Base-by-base conservation (phyloP, 1,140 invertebrate genomes). In the Pemphigus obesinymphae region DNA sequence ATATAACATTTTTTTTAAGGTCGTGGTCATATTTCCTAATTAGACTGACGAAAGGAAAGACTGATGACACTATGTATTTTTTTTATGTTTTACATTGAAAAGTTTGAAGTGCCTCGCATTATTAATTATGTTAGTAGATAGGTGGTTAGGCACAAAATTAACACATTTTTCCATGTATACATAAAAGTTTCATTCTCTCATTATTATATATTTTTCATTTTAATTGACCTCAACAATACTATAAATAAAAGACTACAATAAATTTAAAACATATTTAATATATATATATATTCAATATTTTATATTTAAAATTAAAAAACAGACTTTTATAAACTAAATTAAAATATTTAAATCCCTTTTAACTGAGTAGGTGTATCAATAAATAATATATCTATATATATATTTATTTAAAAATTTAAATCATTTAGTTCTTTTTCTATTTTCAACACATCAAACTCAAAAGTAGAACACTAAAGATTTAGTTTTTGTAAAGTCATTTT, bases 21-120 rank as follows among this genome's bases (percentile, higher is more conserved):
- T 78, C 75, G 20, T 78, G 53, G 75, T 78, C 75, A 78, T 58
- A 43, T 78, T 78, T 78, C 75, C 75, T 78, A 78, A 78, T 78
- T 78, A 78, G 75, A 78, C 75, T 78, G 75, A 78, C 17, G 75
- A 58, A 78, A 78, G 75, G 75, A 78, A 78, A 78, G 75, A 78
- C 75, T 78, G 75, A 78, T 78, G 75, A 78, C 75, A 78, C 45
- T 37, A 43, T 40, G 13, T 55, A 26, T 61, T 78, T 43, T 40
- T 61, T 78, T 61, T 78, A 55, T 76, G 45, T 53, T 26, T 76
- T 76, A 37, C 73, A 76, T 76, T 55, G 73, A 76, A 76, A 76
- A 55, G 55, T 55, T 29, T 55, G 50, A 55, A 55, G 73, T 76
- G 73, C 73, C 73, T 76, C 50, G 73, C 50, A 76, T 37, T 76